Evolutionary conservation across 2,797 vertebrate genomes (phyloP).

Genomic region (Uromys caudimaculatus): DNA sequence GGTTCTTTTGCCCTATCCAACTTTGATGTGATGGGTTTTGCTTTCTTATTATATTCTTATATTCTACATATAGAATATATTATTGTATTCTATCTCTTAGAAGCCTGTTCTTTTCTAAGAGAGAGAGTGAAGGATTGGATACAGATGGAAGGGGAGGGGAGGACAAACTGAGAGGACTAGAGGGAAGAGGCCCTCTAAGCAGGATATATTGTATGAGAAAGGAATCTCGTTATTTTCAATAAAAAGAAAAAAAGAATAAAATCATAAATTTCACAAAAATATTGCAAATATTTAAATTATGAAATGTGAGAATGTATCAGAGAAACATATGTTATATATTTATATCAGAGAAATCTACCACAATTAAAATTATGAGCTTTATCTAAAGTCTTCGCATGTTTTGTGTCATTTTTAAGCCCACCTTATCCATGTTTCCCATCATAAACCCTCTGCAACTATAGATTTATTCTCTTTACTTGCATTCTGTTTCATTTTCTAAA

Average conservation of each 20-base stretch:
- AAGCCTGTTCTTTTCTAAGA: not conserved
- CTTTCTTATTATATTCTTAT: not conserved
- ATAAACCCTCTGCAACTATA: not conserved
- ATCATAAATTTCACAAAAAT: not conserved
- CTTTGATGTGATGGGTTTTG: not conserved
- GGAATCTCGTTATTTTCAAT: not conserved
- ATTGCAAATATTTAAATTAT: not conserved
- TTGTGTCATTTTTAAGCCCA: not conserved
- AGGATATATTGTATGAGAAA: not conserved
- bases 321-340: not conserved
- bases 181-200: not conserved
- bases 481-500: not conserved
- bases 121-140: not conserved
- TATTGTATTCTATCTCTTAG: not conserved
- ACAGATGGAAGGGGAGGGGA: not conserved
- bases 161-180: not conserved
- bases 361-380: not conserved
- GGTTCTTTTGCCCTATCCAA: not conserved
- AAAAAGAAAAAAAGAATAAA: not conserved
- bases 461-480: not conserved
- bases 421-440: not conserved
- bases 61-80: too few species aligned
- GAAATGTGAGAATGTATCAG: not conserved
- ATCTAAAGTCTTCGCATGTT: not conserved
- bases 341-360: not conserved